Evolutionary conservation across 2,888 invertebrate genomes (phyloP), one percentile per base, ranked within the genome.

Genomic region (Arctia plantaginis): DNA sequence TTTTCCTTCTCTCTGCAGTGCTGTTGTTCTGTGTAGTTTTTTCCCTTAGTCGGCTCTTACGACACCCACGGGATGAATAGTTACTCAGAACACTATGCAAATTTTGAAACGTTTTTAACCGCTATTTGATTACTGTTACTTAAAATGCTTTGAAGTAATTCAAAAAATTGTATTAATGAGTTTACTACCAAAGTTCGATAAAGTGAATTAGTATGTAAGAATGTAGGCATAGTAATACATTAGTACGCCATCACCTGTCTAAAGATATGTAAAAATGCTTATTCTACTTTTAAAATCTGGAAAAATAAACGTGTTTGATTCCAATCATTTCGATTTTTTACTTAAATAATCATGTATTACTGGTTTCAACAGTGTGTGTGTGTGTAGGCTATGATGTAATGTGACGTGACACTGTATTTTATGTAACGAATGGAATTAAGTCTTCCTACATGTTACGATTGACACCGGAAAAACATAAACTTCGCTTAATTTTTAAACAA

Each of bases 381-480:
- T 69, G n/a, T 51, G 66, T 69, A 15, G 0, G 71, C 4, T 10
- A 33, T 83, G 81, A 81, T 69, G 20, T 85, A 85, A 83, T 77
- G 4, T 64, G 27, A 27, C 66, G n/a, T 66, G 69, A 66, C 74
- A 73, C 47, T 73, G 66, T 41, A 68, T 74, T 78, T 82, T 85
- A 83, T 67, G 70, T 84, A 84, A 85, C 78, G 20, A 6, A 73
- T 69, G 69, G 66, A 81, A 85, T 81, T 75, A 74, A 75, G 76
- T 79, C 78, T 85, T 85, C 82, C 83, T 76, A 76, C n/a, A 77
- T n/a, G 76, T 84, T 80, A 83, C 82, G 83, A 76, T 82, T 77
- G 62, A 77, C 77, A 78, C 78, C 84, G 82, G 80, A 83, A 83
- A 74, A 72, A 69, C 69, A 68, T 51, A 51, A 20, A 73, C 39